Evolutionary conservation across 2,888 invertebrate genomes (phyloP), one percentile per base, ranked within the genome.

Genomic region (Erebia palarica): DNA sequence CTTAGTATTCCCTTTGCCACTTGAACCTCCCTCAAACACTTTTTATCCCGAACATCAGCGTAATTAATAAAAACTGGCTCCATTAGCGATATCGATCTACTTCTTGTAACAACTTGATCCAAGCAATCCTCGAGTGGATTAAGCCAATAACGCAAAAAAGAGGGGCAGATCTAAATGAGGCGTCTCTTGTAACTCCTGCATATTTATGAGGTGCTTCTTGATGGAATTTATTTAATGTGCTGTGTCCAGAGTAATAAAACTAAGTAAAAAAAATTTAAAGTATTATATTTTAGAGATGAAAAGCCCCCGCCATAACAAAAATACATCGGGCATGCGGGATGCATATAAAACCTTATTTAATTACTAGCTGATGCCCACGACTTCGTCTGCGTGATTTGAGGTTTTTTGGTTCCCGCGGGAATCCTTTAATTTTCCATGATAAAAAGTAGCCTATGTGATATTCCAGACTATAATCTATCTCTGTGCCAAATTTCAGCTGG

Each of bases 111-210:
- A 88, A 90, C 86, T 87, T 84, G 87, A 88, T 89, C 85, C 84
- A 82, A 86, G 88, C 90, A 89, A 85, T 87, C 86, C 92, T 86
- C 92, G 75, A 49, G 92, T 86, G 92, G 77, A 90, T 88, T 90
- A 85, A 88, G 89, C 92, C 89, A 91, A 91, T 92, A 91, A 88
- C 82, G 87, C 84, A 92, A 92, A 91, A 91, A 92, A 91, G 89
- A 89, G 88, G 90, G 90, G 86, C 85, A 84, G 80, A 80, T 82
- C 87, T 88, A 89, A 92, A 92, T 92, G 92, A 92, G 89, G 83
- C 90, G 84, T 89, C 90, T 91, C 89, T 77, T 82, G 86, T 91
- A 86, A 86, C 92, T 86, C 79, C 79, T 93, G 92, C 91, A 93
- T 93, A 93, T 93, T 93, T 92, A 92, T 92, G 90, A 92, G 88